Base-by-base conservation (phyloP, 2,888 invertebrate species). In the Epinotia demarniana region DNA sequence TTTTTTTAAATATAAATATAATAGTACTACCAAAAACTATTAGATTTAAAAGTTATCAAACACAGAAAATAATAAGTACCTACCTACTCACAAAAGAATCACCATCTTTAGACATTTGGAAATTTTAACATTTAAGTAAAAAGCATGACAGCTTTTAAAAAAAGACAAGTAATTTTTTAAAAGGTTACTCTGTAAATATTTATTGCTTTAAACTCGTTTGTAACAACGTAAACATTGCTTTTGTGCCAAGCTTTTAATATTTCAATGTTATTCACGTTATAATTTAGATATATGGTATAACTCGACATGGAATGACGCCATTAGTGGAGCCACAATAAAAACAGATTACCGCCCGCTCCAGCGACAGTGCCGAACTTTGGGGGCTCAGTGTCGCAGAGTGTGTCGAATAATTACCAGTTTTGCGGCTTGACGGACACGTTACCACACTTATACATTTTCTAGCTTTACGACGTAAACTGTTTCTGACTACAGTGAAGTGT, bases 261-360 rank as follows among this genome's bases (percentile, higher is more conserved):
- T 72, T 57, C 33, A 67, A 57, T 72, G 61, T 61, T 75, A 75
- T 75, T 67, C 62, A 55, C 71, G 61, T 61, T 72, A 61, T 75
- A 72, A 75, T 71, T 71, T 66, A 66, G 72, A 67, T 72, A 72
- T 75, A 75, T 57, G 75, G 66, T 67, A 71, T 71, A 72, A 72
- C 75, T 67, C 68, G 64, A 73, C 66, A 67, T 84, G 87, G 84
- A 89, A 89, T 87, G 85, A 85, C 79, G 80, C 83, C 87, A 89
- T 91, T 90, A 89, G 87, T 81, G 85, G 80, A 75, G 84, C 81
- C 80, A 87, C 87, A 88, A 87, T 90, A 89, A 90, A 91, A 90
- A 89, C 85, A 87, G 86, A 90, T 90, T 90, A 90, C 86, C 79
- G 80, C 78, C 67, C 79, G 81, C 78, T 82, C 81, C 78, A 80